Evolutionary conservation across 2,888 invertebrate species (phyloP), one percentile per base, ranked within the genome.

Genomic region (Seira ritae): DNA sequence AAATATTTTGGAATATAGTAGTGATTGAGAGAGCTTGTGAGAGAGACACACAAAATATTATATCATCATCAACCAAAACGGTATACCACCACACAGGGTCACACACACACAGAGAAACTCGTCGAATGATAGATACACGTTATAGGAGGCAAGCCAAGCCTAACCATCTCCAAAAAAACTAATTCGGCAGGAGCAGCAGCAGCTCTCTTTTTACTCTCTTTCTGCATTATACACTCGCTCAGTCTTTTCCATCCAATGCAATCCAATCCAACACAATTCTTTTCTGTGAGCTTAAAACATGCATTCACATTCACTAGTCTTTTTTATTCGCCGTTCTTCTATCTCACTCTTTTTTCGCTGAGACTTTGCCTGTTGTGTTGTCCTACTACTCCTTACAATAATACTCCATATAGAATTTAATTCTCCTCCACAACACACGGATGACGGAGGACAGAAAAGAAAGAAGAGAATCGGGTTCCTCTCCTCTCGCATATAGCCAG

Each of bases 391-490:
- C 55, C 31, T 31, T 31, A 55, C 55, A 55, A 55, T 55, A 55
- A 55, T 55, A 31, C 37, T 81, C 71, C 55, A 17, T 83, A 83
- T 78, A 83, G 83, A 83, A 83, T 83, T 83, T 83, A 78, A 83
- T 78, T 82, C 67, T 72, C 73, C 42, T n/a, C 74, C 3, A 55
- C 3, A 31, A 23, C 69, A 42, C 71, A 69, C 72, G 83, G 82
- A 78, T 78, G 83, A 78, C 78, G 72, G 78, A 78, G 83, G 83
- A 83, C 83, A 83, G 76, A 77, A 76, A 50, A 60, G 23, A 31
- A 67, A 70, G 46, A 70, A 70, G 60, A 69, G 69, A 75, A 69
- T 80, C 73, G 80, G 73, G 68, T 50, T 68, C 72, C 55, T 78
- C 55, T 17, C 55, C 15, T n/a, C 55, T 8, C 55, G 12, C 6